Conservation (phyloP, 2,797 vertebrate species). For the Allobates femoralis region DNA sequence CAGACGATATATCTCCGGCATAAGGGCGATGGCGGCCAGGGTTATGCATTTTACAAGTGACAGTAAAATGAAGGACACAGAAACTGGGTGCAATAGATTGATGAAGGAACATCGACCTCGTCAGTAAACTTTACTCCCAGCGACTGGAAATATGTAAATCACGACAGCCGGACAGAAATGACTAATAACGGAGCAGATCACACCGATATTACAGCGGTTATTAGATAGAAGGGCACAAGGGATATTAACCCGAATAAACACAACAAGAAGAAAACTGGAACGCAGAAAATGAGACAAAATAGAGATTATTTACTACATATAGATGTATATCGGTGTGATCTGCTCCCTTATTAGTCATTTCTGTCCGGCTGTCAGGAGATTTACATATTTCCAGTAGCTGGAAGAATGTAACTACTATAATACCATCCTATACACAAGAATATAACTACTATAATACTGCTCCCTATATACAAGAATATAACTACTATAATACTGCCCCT, state of each 20-base stretch:
- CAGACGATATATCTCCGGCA: slow-evolving; percentile 54
- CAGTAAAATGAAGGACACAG: slow-evolving; percentile 41
- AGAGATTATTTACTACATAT: too few species aligned
- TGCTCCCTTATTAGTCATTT: not conserved
- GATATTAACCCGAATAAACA: not conserved
- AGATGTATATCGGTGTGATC: not conserved
- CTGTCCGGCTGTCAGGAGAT: not conserved
- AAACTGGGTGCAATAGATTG: slow-evolving; percentile 29
- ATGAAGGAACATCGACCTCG: slow-evolving; percentile 36
- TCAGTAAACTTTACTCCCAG: slow-evolving; percentile 17
- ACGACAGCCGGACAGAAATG: not conserved
- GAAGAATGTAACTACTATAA: slow-evolving; percentile 10
- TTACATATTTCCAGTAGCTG: slow-evolving; percentile 5
- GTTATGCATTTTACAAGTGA: slow-evolving; percentile 34
- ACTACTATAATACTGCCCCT: too few species aligned
- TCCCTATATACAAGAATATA: too few species aligned
- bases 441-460: slow-evolving; percentile 16
- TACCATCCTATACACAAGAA: not conserved
- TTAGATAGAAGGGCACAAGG: not conserved
- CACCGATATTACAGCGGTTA: not conserved
- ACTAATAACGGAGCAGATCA: not conserved
- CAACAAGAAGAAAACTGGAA: not conserved
- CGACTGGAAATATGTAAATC: slow-evolving; percentile 15
- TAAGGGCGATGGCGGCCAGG: not conserved
- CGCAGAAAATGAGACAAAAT: too few species aligned